A percentile compares a stretch with the other conserved stretches of the same genome.
phyloP scores from a whole-genome alignment of 2,797 vertebrate genomes.

The Tympanoctomys barrerae region DNA sequence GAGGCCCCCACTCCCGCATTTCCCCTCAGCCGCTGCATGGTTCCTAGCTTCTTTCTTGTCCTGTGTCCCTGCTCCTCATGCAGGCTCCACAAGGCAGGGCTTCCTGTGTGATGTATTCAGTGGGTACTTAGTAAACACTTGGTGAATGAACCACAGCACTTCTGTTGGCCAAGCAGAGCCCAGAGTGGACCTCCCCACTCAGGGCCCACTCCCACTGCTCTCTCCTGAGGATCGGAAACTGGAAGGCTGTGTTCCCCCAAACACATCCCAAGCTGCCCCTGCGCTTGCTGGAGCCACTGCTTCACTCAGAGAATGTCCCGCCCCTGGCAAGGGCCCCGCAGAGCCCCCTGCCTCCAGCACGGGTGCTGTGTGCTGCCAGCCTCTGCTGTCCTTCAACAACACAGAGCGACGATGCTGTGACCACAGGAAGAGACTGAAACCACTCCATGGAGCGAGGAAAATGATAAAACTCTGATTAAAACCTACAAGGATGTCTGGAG shows the following conservation, averaged over 20 bases:
- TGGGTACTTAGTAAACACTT: background rate
- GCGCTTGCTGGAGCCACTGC: too few species aligned
- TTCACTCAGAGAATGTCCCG: background rate
- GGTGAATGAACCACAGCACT: background rate
- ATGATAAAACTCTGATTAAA: background rate
- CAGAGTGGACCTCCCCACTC: background rate
- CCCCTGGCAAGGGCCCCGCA: background rate
- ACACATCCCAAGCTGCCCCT: background rate
- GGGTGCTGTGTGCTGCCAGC: background rate
- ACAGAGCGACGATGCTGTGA: rapidly evolving
- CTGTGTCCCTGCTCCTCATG: background rate
- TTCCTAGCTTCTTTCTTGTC: background rate
- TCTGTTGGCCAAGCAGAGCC: background rate
- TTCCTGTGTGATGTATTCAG: background rate
- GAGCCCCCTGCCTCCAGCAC: background rate
- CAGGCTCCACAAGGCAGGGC: background rate
- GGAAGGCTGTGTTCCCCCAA: background rate
- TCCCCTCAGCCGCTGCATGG: background rate
- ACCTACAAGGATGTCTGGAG: too few species aligned
- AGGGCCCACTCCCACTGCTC: too few species aligned
- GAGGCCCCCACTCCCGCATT: background rate
- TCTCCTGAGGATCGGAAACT: background rate
- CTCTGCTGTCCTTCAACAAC: background rate
- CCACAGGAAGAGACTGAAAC: background rate
- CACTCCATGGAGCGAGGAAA: background rate